phyloP scores from a whole-genome alignment of 2,797 vertebrate genomes.

The Schizothorax lantsangensis region DNA sequence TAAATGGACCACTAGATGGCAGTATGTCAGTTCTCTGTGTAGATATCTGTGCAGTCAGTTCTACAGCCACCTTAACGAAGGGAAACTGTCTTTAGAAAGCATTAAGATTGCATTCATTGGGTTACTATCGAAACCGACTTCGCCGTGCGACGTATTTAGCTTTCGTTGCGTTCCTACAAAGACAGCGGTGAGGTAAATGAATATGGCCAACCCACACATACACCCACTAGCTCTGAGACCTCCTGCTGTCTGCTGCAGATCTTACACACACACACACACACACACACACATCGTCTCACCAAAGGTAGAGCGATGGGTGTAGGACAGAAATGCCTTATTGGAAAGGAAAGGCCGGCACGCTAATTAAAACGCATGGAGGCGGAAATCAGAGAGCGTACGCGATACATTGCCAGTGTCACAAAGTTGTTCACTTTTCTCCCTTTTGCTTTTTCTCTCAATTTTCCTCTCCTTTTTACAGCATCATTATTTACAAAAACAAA shows the following conservation, averaged over 20 bases:
- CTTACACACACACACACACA: constrained; percentile 59
- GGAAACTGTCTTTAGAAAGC: constrained; percentile 69
- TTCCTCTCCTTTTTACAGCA: background rate
- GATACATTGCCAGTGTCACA: constrained; percentile 7
- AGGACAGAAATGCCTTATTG: constrained; percentile 51
- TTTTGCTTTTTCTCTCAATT: background rate
- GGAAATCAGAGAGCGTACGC: background rate
- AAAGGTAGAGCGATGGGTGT: constrained; percentile 40
- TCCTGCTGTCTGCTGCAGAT: constrained; percentile 70
- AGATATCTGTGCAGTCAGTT: constrained; percentile 28
- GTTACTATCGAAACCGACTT: constrained; percentile 64
- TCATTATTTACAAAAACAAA: constrained; percentile 36
- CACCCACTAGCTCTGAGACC: constrained; percentile 71
- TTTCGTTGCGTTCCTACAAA: constrained; percentile 52
- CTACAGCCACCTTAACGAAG: constrained; percentile 48
- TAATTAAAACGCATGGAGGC: constrained; percentile 59
- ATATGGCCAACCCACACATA: constrained; percentile 74
- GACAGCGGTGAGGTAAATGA: constrained; percentile 67
- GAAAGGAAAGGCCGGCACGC: constrained; percentile 34
- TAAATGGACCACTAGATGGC: constrained; percentile 78
- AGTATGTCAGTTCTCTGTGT: constrained; percentile 72
- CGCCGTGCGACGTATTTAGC: constrained; percentile 49
- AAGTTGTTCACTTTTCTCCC: constrained; percentile 7
- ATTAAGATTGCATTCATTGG: constrained; percentile 72
- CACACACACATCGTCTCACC: background rate